Base-by-base conservation (phyloP, 2,888 invertebrate species). In the Drosophila subquinaria region DNA sequence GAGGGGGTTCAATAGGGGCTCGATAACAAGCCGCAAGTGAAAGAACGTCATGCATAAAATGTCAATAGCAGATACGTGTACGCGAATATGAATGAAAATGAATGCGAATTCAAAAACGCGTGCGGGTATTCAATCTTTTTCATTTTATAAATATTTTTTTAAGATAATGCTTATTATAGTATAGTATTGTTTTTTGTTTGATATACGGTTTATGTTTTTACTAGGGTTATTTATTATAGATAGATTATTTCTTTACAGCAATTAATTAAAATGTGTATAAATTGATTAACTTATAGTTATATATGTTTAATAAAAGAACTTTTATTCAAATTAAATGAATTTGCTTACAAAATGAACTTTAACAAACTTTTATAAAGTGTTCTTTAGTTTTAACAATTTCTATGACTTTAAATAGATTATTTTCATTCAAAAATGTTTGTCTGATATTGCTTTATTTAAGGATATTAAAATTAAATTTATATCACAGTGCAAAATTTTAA, bases 11-110 rank as follows among this genome's bases (percentile, higher is more conserved):
- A 48, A 40, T 57, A 35, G 40, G 35, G 38, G 38, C 20, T 59
- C 63, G 52, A 50, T 42, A 59, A 13, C 43, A 53, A 60, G 52
- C 70, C 74, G 50, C 70, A 70, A 67, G 40, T 57, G n/a, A 64
- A 63, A 40, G 71, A 65, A 60, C 60, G 62, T 64, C 71, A 71
- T 65, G 72, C 78, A 75, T 53, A 77, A 72, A 70, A 61, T 75
- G 79, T 76, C 79, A 80, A 81, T 80, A 66, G 45, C 80, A 81
- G 73, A 57, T 30, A 38, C 52, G 42, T 48, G 47, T 11, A 38
- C 57, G 45, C 30, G 30, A 57, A 62, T 48, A 42, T 68, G 71
- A 53, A 75, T 71, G 53, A 51, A 63, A 60, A 55, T 60, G 52
- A 73, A 67, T 55, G 20, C 59, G 51, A 40, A 23, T 15, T 38